A percentile compares a stretch with the other conserved stretches of the same genome.
Evolutionary conservation across 2,113 vertebrate species (phyloP).

Genomic region (Xiphophorus maculatus): DNA sequence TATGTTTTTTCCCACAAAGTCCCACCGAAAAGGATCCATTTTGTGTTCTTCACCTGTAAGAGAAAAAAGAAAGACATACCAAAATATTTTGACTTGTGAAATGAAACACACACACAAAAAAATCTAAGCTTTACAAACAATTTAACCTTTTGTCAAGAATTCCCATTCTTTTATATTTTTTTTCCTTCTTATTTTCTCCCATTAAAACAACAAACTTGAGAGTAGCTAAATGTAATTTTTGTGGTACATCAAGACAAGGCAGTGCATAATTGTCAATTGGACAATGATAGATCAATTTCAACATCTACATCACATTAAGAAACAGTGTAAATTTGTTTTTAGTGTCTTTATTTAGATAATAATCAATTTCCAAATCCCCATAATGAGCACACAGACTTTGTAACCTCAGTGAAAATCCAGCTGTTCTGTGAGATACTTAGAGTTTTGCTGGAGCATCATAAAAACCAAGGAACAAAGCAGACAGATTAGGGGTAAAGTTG

Average conservation of each 20-base stretch:
- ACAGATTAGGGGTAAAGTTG: no score
- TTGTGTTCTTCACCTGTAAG: constrained; percentile 86
- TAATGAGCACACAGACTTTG: no score
- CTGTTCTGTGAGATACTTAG: no score
- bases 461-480: no score
- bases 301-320: neutral
- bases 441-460: no score
- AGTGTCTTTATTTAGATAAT: neutral
- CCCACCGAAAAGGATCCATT: constrained; percentile 89
- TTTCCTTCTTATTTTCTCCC: neutral
- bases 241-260: neutral
- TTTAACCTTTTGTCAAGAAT: neutral
- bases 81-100: constrained; percentile 4
- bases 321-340: no score
- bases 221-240: neutral
- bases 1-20: constrained; percentile 92
- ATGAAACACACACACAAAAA: neutral
- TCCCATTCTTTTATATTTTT: neutral
- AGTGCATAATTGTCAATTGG: neutral
- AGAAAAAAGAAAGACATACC: constrained; percentile 3
- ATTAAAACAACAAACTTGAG: neutral
- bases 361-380: neutral
- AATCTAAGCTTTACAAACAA: neutral
- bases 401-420: no score
- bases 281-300: neutral